Base-by-base conservation (phyloP, 2,113 vertebrate species). In the Coracopsis vasa region DNA sequence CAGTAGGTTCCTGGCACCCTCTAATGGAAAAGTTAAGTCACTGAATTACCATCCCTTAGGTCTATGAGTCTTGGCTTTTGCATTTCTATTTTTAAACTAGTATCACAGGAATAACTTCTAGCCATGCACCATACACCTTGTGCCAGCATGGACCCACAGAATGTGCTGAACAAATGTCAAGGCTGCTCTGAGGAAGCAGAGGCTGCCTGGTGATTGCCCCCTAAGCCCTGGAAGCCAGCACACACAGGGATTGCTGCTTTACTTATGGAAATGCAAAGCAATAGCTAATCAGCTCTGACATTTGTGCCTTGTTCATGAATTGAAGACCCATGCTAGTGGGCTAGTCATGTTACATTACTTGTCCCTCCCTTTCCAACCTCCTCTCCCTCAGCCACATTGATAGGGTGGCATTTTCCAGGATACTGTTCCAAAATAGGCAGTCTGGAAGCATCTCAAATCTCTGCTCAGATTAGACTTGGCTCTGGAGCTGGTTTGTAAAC, bases 1-100 rank as follows among this genome's bases (percentile, higher is more conserved):
- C 91, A 74, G 86, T 18, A 82, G 80, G 87, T 73, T 84, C 94
- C 89, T 92, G 95, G 97, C 96, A 97, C 96, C 97, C 96, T 97
- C 96, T 92, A 92, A 94, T 97, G 97, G 97, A 95, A 92, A 92
- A 94, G 62, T 42, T 39, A 82, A 39, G 95, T 74, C 94, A 97
- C 31, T 96, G 93, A 95, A 87, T 45, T 48, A 11, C 72, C 53
- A 7, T 71, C 81, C 69, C 13, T 25, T 31, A 4, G 2, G 73
- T 19, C 88, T 10, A n/a, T 3, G 7, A 77, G 23, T 2, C 71
- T 29, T 1, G 58, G 80, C 80, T 95, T 66, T 53, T 53, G 92
- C 41, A 2, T 42, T 73, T n/a, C 93, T 97, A 87, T 92, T 95
- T 97, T 88, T 80, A 84, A 72, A 53, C 29, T n/a, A 29, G 5